Percentiles rank a stretch among this genome's conserved stretches.
Conservation (phyloP, 2,113 vertebrate species). For the Lucifuga dentata region DNA sequence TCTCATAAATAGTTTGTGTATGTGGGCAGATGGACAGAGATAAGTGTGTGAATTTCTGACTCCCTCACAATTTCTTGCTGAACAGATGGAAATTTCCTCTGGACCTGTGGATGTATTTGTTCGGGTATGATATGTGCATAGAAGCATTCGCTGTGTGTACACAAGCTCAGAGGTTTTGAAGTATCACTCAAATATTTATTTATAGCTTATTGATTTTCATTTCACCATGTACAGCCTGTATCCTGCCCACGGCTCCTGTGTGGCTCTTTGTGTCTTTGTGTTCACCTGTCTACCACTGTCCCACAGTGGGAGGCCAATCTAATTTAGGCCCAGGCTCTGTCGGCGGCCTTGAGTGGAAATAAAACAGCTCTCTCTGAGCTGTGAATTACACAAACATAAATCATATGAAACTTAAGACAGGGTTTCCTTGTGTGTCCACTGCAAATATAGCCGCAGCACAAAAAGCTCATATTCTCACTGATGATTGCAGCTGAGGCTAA, state of each 20-base stretch:
- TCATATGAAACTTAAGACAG: slow-evolving; percentile 52
- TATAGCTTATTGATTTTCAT: slow-evolving; percentile 28
- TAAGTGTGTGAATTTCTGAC: slow-evolving; percentile 11
- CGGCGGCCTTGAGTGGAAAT: slow-evolving; percentile 39
- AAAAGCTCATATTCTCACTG: slow-evolving; percentile 33
- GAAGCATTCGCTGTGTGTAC: slow-evolving; percentile 19
- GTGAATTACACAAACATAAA: slow-evolving; percentile 58
- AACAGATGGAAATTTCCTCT: slow-evolving; percentile 44
- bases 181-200: slow-evolving; percentile 24
- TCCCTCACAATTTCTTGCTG: slow-evolving; percentile 11
- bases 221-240: background rate
- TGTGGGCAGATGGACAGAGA: background rate
- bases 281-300: slow-evolving; percentile 32
- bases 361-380: slow-evolving; percentile 45
- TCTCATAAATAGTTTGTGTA: background rate
- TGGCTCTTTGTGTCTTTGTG: background rate
- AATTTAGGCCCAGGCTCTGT: slow-evolving; percentile 37
- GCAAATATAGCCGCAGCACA: slow-evolving; percentile 53
- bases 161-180: slow-evolving; percentile 3
- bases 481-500: slow-evolving; percentile 34
- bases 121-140: slow-evolving; percentile 13
- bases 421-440: slow-evolving; percentile 22
- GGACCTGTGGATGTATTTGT: slow-evolving; percentile 19
- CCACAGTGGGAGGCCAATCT: slow-evolving; percentile 22
- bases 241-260: slow-evolving; percentile 19